Conservation (phyloP, 1,140 invertebrate species). For the Metopolophium dirhodum region DNA sequence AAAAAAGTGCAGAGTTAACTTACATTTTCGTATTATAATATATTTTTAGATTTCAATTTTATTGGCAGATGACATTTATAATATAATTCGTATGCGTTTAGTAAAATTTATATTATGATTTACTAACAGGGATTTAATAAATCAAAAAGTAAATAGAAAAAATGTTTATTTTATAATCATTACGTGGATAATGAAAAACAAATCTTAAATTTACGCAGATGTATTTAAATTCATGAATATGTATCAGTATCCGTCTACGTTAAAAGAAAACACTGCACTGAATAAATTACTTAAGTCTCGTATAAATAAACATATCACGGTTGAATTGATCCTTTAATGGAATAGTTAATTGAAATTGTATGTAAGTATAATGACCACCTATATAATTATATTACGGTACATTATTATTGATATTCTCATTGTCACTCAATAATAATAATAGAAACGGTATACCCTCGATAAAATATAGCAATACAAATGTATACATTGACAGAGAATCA, state of each 20-base stretch:
- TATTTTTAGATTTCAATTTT: not conserved
- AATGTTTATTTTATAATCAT: not conserved
- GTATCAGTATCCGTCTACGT: not conserved
- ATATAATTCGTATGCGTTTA: not conserved
- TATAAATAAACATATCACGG: not conserved
- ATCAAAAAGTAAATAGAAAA: not conserved
- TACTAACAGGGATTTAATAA: not conserved
- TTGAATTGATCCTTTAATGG: conserved; percentile 20
- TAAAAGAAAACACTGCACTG: conserved; percentile 13
- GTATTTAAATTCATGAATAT: conserved; percentile 27
- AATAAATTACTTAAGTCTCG: conserved; percentile 13
- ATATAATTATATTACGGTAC: not conserved
- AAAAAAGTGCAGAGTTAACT: not conserved
- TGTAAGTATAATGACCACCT: conserved; percentile 2
- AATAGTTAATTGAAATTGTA: conserved; percentile 37
- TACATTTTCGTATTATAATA: not conserved
- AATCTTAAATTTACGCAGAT: conserved; percentile 28
- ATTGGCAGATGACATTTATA: not conserved
- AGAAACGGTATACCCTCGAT: not conserved
- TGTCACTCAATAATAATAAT: not conserved
- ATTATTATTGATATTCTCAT: not conserved
- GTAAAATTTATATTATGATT: not conserved
- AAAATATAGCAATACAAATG: not conserved
- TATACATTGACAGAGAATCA: not conserved
- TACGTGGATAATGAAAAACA: not conserved